Conservation (phyloP, 1,140 invertebrate species). For the Lordiphosa stackelbergi region DNA sequence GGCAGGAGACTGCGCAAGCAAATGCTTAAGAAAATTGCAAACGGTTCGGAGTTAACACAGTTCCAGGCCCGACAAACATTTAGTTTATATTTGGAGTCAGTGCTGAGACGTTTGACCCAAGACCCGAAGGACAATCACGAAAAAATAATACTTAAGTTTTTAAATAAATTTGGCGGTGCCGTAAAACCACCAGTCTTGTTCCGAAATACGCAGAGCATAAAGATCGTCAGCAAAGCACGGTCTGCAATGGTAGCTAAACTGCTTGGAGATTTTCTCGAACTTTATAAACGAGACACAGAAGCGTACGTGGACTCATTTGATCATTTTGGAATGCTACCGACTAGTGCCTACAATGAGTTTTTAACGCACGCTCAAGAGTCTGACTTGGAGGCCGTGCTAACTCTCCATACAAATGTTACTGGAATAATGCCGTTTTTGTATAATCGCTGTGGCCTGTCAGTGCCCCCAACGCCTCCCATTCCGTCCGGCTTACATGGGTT, state of each 20-base stretch:
- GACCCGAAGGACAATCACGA: slow-evolving; percentile 81
- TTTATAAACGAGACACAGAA: slow-evolving; percentile 92
- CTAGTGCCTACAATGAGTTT: slow-evolving; percentile 81
- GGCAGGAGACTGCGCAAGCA: slow-evolving; percentile 60
- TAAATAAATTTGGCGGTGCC: slow-evolving; percentile 87
- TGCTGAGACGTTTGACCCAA: slow-evolving; percentile 84
- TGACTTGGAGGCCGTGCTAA: slow-evolving; percentile 68
- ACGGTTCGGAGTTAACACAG: slow-evolving; percentile 73
- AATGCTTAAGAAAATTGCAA: slow-evolving; percentile 64
- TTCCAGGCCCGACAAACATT: slow-evolving; percentile 88
- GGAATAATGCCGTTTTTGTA: slow-evolving; percentile 75
- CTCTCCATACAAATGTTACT: slow-evolving; percentile 72
- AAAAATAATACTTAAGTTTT: slow-evolving; percentile 88
- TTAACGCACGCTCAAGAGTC: slow-evolving; percentile 77
- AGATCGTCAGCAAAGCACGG: slow-evolving; percentile 87
- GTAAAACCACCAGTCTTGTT: slow-evolving; percentile 86
- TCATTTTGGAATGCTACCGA: slow-evolving; percentile 80
- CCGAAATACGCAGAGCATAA: slow-evolving; percentile 48
- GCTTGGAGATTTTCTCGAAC: slow-evolving; percentile 93
- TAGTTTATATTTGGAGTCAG: slow-evolving; percentile 87
- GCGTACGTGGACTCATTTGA: slow-evolving; percentile 84
- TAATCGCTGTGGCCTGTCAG: slow-evolving; percentile 63
- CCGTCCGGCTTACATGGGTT: slow-evolving; percentile 73
- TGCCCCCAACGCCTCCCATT: slow-evolving; percentile 71
- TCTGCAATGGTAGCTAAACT: slow-evolving; percentile 93